Percentiles rank a stretch among this genome's conserved stretches.
These are phyloP conservation scores for Nephila pilipes DNA, from an alignment of 1,140 invertebrate species.

Conservation along the genomic window DNA sequence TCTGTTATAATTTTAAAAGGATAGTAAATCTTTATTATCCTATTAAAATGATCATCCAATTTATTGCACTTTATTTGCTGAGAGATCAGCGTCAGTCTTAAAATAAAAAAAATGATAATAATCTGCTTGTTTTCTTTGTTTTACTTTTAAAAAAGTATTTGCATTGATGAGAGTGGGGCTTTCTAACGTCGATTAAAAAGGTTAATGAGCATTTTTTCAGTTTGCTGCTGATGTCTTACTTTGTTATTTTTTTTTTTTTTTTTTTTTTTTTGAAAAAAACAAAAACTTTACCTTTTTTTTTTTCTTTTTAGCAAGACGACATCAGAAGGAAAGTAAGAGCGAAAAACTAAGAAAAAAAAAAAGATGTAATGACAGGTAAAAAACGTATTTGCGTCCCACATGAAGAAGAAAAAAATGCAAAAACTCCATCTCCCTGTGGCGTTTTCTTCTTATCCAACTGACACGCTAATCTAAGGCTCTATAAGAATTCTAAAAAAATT, in stretches of 20 bases:
- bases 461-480: background rate
- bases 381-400: background rate
- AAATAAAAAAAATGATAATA: too few relatives aligned
- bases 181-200: background rate
- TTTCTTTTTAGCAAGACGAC: background rate
- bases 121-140: background rate
- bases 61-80: too few relatives aligned
- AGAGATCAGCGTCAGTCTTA: too few relatives aligned
- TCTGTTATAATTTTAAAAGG: too few relatives aligned
- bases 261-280: too few relatives aligned
- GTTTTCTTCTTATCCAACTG: background rate
- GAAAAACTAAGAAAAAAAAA: background rate
- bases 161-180: background rate
- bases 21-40: too few relatives aligned
- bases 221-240: too few relatives aligned
- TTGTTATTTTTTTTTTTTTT: too few relatives aligned
- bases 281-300: too few relatives aligned
- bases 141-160: background rate
- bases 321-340: background rate
- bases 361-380: background rate
- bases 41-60: too few relatives aligned
- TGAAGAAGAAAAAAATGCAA: background rate
- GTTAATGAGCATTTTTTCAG: background rate
- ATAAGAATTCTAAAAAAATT: background rate
- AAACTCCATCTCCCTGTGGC: background rate